Evolutionary conservation across 2,113 vertebrate genomes (phyloP), one percentile per base, ranked within the genome.

Genomic region (Natator depressus): DNA sequence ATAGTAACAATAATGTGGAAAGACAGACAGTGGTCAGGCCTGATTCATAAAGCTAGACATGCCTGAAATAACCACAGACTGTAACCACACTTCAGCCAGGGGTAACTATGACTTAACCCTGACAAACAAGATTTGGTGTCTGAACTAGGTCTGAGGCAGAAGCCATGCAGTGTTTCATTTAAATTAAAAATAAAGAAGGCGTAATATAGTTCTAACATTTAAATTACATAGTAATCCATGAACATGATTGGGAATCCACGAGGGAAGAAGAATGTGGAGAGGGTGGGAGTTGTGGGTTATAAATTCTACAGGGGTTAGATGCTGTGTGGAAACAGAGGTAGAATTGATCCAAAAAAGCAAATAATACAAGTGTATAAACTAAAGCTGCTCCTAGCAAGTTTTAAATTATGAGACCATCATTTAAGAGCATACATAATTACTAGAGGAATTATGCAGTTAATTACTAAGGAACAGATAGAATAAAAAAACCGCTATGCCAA

Each of bases 381-480:
- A 93, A 95, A 96, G 89, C 80, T 80, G 87, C 89, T 97, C 65
- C 51, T 7, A 2, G 89, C 78, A 94, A 88, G 76, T 95, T 95
- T 47, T 96, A 93, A 97, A 94, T 94, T 91, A 89, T 12, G 53
- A 93, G 91, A 76, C 79, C 83, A 93, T 96, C 91, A 91, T 97
- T 97, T 97, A 29, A 5, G 75, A 92, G 81, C 93, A 80, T 81
- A 88, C 88, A 54, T 94, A 97, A 97, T 95, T 97, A 91, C 90
- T 94, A 81, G 86, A 97, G 89, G 85, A 96, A 97, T 95, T 96
- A 97, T 76, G 96, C 91, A 93, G 92, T 96, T 97, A 97, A 98
- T 97, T 94, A 97, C 84, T 19, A 17, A 13, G 92, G 90, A 89
- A 97, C 89, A 96, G 94, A 97, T 89, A 91, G 88, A 94, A 96